Evolutionary conservation across 2,888 invertebrate genomes (phyloP).

Genomic region (Petrophora chlorosata): DNA sequence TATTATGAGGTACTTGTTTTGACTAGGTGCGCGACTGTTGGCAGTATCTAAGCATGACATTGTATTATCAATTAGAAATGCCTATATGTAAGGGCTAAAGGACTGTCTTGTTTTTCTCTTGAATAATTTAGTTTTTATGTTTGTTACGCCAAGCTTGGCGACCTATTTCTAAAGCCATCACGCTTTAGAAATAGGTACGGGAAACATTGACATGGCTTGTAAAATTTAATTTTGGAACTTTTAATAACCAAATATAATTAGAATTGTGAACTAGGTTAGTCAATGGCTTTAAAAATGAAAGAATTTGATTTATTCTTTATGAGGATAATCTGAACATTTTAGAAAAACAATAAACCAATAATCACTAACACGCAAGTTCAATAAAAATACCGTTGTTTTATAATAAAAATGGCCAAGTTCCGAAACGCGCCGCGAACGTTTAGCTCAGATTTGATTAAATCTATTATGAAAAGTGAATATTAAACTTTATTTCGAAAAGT

Average conservation of each 20-base stretch:
- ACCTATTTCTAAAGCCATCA: too few relatives aligned
- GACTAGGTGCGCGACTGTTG: neutral
- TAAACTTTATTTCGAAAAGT: conserved; percentile 37
- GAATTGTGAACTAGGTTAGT: too few relatives aligned
- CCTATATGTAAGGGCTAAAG: too few relatives aligned
- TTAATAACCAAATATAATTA: too few relatives aligned
- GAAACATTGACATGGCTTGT: too few relatives aligned
- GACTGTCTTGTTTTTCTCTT: too few relatives aligned
- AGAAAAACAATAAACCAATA: conserved; percentile 36
- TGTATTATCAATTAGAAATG: too few relatives aligned
- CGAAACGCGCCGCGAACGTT: conserved; percentile 35
- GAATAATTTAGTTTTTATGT: too few relatives aligned
- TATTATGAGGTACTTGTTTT: neutral
- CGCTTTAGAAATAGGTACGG: too few relatives aligned
- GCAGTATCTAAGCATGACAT: neutral
- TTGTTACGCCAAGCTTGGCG: too few relatives aligned
- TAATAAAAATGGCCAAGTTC: conserved; percentile 37
- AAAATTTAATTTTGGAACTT: too few relatives aligned
- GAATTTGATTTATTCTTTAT: conserved; percentile 9
- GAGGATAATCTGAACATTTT: conserved; percentile 25
- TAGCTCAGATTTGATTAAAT: conserved; percentile 49
- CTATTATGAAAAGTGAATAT: conserved; percentile 24
- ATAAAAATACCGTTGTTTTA: conserved; percentile 38
- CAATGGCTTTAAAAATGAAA: neutral
- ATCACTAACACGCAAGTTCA: conserved; percentile 31